Evolutionary conservation across 2,888 invertebrate species (phyloP), one percentile per base, ranked within the genome.

Genomic region (Xiphydria camelus): DNA sequence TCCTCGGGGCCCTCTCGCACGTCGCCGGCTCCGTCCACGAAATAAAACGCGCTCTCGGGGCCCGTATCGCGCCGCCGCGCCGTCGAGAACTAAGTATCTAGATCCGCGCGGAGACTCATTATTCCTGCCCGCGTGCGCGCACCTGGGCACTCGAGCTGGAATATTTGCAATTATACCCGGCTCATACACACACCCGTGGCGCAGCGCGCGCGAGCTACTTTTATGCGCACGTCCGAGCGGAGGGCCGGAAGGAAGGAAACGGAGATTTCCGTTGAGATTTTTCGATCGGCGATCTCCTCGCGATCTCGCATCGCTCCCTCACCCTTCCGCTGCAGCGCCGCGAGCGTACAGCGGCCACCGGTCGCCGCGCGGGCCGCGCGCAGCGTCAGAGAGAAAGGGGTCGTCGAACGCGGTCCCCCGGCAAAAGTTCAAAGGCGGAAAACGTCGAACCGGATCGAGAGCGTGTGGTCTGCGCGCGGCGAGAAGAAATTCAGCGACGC

Each of bases 91-190:
- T 10, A 10, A 26, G 26, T 33, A 33, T 33, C 33, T 33, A 18
- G 33, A 33, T 33, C 33, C 14, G 7, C 4, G 18, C 33, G 1
- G 15, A 15, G 33, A 9, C 4, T 4, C 4, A 35, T 48, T 50
- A 22, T 37, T 36, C n/a, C n/a, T n/a, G 14, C 14, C 14, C 26
- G 26, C 14, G 7, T n/a, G 20, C 23, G 44, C 46, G 59, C 71
- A 70, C 70, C 71, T 71, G 71, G 71, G 56, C 65, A 61, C 70
- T 69, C 59, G 62, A 66, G 62, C 57, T 40, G 53, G 58, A 60
- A 64, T 65, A 70, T 69, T 70, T 55, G 62, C 63, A 68, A 71
- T 69, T 59, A n/a, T n/a, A 61, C 56, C 55, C 59, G 10, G 26
- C 26, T 55, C 54, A 53, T 59, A 60, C 56, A 53, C 45, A 51